Conservation (phyloP, 2,113 vertebrate species). For the Furnarius figulus region DNA sequence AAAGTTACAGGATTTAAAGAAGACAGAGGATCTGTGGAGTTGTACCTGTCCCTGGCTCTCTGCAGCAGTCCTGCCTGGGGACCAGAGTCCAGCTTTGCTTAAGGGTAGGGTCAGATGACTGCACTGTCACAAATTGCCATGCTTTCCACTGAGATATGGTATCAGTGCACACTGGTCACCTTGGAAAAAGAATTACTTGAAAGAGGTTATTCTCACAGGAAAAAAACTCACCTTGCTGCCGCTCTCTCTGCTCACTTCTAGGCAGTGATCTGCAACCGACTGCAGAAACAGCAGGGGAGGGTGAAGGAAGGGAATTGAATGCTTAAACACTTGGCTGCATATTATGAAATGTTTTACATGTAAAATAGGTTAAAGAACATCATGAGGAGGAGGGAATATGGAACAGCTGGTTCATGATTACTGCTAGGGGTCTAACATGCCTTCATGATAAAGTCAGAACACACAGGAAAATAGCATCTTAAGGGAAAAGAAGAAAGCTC, state of each 20-base stretch:
- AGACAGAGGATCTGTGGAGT: not conserved
- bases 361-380: slow-evolving; percentile 13
- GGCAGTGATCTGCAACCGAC: slow-evolving; percentile 12
- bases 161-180: slow-evolving; percentile 2
- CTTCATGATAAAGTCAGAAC: not conserved
- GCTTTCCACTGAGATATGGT: not conserved
- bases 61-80: not conserved
- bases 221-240: not conserved
- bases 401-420: not conserved
- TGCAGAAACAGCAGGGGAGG: not conserved
- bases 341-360: not conserved
- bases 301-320: not conserved
- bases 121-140: not conserved
- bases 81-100: not conserved
- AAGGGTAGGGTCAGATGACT: not conserved
- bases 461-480: not conserved
- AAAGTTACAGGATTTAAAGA: not conserved
- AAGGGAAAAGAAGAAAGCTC: not conserved
- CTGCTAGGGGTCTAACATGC: not conserved
- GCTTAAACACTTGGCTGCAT: slow-evolving; percentile 9
- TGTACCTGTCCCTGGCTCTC: not conserved
- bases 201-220: slow-evolving; percentile 30
- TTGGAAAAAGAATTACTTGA: slow-evolving; percentile 27
- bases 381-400: not conserved
- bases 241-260: not conserved